Conservation (phyloP, 2,113 vertebrate genomes). For the Myocastor coypus region DNA sequence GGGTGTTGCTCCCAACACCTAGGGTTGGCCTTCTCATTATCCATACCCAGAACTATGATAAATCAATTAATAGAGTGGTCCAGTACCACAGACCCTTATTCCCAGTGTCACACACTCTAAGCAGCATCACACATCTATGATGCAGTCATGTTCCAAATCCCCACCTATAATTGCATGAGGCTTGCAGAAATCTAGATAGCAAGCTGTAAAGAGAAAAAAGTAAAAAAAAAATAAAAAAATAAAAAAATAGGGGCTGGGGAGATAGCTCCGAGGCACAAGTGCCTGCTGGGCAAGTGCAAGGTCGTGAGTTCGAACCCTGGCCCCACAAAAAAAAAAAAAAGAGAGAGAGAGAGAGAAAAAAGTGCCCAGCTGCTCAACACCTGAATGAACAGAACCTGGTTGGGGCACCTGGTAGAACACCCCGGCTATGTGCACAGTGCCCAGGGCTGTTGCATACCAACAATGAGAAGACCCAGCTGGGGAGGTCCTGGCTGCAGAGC, state of each 20-base stretch:
- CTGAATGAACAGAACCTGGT: neutral
- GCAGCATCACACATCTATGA: neutral
- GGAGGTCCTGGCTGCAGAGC: neutral
- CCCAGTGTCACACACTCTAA: neutral
- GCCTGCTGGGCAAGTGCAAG: no score
- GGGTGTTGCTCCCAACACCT: neutral
- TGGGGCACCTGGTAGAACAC: neutral
- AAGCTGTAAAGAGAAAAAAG: neutral
- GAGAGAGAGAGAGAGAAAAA: neutral
- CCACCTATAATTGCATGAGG: neutral
- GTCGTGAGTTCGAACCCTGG: no score
- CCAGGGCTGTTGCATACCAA: neutral
- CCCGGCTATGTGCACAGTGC: fast-evolving
- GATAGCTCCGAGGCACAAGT: no score
- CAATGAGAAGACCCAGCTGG: neutral
- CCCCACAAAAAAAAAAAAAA: no score
- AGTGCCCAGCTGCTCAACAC: fast-evolving
- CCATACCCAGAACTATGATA: neutral
- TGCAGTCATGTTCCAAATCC: neutral
- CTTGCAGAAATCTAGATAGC: neutral
- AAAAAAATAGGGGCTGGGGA: no score
- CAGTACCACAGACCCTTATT: neutral
- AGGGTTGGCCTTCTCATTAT: neutral
- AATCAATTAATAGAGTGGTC: neutral
- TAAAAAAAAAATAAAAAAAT: no score